Conservation (phyloP, 2,888 invertebrate genomes). For the Andrena trimmerana region DNA sequence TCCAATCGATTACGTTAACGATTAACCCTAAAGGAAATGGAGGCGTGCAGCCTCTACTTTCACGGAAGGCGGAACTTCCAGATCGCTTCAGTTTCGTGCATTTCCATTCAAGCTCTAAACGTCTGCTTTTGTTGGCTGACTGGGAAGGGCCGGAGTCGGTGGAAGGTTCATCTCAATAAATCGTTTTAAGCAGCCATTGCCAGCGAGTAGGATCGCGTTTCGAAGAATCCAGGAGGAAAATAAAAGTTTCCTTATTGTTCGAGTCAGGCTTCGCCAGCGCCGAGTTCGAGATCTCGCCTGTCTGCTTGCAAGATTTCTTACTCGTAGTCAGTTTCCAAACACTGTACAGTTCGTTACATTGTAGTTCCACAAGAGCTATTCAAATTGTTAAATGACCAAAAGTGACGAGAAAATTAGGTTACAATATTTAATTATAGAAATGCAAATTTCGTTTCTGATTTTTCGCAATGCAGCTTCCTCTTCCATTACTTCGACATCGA, state of each 20-base stretch:
- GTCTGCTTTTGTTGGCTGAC: slow-evolving; percentile 20
- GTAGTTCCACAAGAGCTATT: background rate
- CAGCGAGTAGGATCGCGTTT: slow-evolving; percentile 11
- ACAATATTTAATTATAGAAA: no score
- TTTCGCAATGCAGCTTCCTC: no score
- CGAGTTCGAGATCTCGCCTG: background rate
- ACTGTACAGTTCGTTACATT: background rate
- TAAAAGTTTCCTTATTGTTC: slow-evolving; percentile 36
- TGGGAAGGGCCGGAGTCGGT: background rate
- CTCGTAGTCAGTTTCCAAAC: background rate
- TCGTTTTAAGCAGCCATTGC: slow-evolving; percentile 39
- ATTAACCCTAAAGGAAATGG: slow-evolving; percentile 53
- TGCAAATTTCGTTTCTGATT: no score
- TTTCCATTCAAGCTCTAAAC: slow-evolving; percentile 33
- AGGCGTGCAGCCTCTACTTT: slow-evolving; percentile 27
- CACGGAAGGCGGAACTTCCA: slow-evolving; percentile 32
- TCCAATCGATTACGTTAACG: slow-evolving; percentile 55
- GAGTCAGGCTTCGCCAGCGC: background rate
- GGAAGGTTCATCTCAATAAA: slow-evolving; percentile 33
- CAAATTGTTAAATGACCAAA: no score
- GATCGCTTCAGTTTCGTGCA: slow-evolving; percentile 38
- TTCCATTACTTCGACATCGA: no score
- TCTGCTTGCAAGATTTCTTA: slow-evolving; percentile 18
- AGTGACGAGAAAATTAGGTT: no score
- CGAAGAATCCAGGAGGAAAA: slow-evolving; percentile 5